Base-by-base conservation (phyloP, 2,113 vertebrate species). In the Lepisosteus oculatus region DNA sequence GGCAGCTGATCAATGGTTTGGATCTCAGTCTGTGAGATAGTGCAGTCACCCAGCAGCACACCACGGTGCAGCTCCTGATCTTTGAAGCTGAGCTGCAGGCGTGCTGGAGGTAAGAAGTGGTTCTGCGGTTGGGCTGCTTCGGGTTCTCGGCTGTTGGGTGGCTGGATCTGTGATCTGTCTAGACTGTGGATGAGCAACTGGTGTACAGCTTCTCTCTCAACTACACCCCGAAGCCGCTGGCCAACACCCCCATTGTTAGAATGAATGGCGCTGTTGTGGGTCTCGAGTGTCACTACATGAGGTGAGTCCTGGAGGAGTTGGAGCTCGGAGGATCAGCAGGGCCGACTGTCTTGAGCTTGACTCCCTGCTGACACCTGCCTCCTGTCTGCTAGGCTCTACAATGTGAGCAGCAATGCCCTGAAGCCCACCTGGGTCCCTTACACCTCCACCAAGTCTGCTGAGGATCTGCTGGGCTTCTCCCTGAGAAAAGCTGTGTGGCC, bases 281-380 rank as follows among this genome's bases (percentile, higher is more conserved):
- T 71, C 77, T 88, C 47, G 80, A 88, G 64, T 92, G 90, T 68
- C 76, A 89, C 77, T 92, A 91, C 71, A 83, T 79, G 74, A 88
- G 91, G 91, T 91, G 61, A 8, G 74, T n/a, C 9, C 45, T 41
- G 61, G 6, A 44, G 65, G 45, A 4, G 15, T 61, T 54, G 6
- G 5, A 7, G 42, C 4, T 8, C 1, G 54, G 12, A 4, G 47
- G 42, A n/a, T n/a, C 17, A 12, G 3, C 0, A 77, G 59, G 67
- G 76, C 6, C 43, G 78, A 0, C 68, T 57, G 13, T 74, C 78
- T 62, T 13, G 54, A 68, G 74, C 74, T 9, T 3, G 8, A 69
- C 76, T 75, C 8, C 17, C 43, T 15, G 68, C 11, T 62, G 45
- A 43, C 7, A 9, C 68, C 56, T 8, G 41, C 4, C 43, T n/a